Conservation (phyloP, 2,113 vertebrate species). For the Sialia sialis region DNA sequence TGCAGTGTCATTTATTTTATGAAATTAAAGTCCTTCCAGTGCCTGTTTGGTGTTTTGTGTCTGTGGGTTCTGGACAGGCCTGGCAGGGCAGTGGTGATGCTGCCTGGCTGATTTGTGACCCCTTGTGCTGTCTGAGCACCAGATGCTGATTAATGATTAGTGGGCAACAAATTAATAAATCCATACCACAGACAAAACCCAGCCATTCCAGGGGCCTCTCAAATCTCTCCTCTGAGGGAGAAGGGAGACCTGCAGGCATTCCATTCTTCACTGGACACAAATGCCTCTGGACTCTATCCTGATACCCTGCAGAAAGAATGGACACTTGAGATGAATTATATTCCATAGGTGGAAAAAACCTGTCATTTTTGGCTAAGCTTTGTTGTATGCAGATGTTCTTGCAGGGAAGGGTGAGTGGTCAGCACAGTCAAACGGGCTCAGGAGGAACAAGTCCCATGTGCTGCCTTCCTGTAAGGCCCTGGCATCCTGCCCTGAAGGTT, state of each 20-base stretch:
- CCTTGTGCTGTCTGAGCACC: background rate
- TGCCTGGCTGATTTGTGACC: background rate
- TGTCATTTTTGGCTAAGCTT: background rate
- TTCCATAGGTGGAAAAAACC: background rate
- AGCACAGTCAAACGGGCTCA: background rate
- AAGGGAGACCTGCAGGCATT: background rate
- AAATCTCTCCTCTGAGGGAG: background rate
- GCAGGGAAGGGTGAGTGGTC: background rate
- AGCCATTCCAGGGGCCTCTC: background rate
- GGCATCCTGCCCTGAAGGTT: background rate
- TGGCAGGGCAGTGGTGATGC: background rate
- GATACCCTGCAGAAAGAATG: background rate
- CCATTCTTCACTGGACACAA: background rate
- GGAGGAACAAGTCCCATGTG: background rate
- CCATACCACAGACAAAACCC: background rate
- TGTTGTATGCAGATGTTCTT: background rate
- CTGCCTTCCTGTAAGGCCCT: background rate
- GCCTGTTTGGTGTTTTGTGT: background rate
- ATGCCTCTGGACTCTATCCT: background rate
- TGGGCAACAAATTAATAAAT: background rate
- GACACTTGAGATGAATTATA: background rate
- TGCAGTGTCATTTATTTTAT: background rate
- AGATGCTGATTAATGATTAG: background rate
- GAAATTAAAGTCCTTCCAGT: background rate
- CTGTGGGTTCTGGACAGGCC: background rate